These are phyloP conservation scores for Choreutis nemorana DNA, from an alignment of 2,888 invertebrate species.

Conservation along the genomic window DNA sequence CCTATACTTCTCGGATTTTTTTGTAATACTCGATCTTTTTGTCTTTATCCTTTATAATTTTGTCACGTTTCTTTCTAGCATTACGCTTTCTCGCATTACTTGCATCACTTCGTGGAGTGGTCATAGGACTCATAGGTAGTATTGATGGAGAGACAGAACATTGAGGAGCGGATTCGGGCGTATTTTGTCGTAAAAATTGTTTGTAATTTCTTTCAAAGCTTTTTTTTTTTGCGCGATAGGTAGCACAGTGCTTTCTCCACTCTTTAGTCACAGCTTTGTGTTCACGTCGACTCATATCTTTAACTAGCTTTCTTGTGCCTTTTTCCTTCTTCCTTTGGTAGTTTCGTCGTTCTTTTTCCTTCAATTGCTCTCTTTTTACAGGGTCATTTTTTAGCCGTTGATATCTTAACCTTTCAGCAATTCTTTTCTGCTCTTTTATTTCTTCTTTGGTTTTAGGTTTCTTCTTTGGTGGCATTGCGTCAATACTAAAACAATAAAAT, in stretches of 20 bases:
- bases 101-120: constrained; percentile 7
- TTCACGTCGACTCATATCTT: constrained; percentile 7
- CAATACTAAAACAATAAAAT: constrained; percentile 2
- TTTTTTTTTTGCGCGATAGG: constrained; percentile 4
- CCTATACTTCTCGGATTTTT: constrained; percentile 9
- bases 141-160: constrained; percentile 3
- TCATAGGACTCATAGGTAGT: constrained; percentile 6
- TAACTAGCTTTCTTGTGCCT: not conserved
- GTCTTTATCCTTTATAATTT: constrained; percentile 8
- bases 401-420: not conserved
- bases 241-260: constrained; percentile 7
- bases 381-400: not conserved
- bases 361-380: not conserved
- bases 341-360: not conserved
- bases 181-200: constrained; percentile 9
- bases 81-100: constrained; percentile 6
- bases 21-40: constrained; percentile 9
- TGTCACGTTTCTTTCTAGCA: constrained; percentile 8
- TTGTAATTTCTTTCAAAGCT: constrained; percentile 3
- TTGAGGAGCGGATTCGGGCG: constrained; percentile 7
- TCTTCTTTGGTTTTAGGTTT: not conserved
- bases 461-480: constrained; percentile 4
- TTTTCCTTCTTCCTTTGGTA: not conserved
- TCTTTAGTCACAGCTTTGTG: constrained; percentile 6
- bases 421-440: not conserved